Percentiles rank a stretch among this genome's conserved stretches.
Evolutionary conservation across 92 coral and sea anemone genomes (phyloP).

Genomic region (Muricea muricata): DNA sequence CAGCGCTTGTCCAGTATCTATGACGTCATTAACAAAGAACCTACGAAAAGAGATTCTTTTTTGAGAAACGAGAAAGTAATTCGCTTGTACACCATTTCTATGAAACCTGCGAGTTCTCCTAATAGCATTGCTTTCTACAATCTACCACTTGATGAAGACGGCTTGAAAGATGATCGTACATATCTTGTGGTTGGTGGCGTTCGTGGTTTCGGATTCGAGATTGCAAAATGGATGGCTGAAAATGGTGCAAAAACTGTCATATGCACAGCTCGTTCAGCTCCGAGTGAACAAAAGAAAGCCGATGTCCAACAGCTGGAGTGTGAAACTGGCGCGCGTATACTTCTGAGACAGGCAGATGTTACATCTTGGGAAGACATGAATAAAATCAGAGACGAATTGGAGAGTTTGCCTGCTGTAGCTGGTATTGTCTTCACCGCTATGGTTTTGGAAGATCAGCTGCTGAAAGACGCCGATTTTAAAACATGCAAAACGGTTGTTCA

Average conservation of each 20-base stretch:
- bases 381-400: slow-evolving; percentile 36
- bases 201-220: slow-evolving; percentile 75
- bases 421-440: slow-evolving; percentile 75
- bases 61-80: background rate
- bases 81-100: background rate
- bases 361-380: slow-evolving; percentile 73
- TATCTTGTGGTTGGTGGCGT: slow-evolving; percentile 74
- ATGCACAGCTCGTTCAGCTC: slow-evolving; percentile 67
- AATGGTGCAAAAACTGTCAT: slow-evolving; percentile 70
- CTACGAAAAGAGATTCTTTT: background rate
- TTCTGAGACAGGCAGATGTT: slow-evolving; percentile 68
- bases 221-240: slow-evolving; percentile 75
- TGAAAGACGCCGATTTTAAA: slow-evolving; percentile 48
- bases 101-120: background rate
- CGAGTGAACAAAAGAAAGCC: slow-evolving; percentile 45
- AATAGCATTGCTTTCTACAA: background rate
- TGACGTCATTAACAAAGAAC: slow-evolving; percentile 14
- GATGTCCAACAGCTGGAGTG: slow-evolving; percentile 60
- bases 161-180: slow-evolving; percentile 65
- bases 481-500: slow-evolving; percentile 62
- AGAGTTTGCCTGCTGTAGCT: slow-evolving; percentile 65
- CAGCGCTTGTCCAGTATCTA: slow-evolving; percentile 51
- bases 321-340: slow-evolving; percentile 53
- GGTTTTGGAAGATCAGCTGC: slow-evolving; percentile 70
- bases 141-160: slow-evolving; percentile 17